Percentiles rank a stretch among this genome's conserved stretches.
phyloP scores from a whole-genome alignment of 1,140 invertebrate species.

The Muscidifurax raptorellus region DNA sequence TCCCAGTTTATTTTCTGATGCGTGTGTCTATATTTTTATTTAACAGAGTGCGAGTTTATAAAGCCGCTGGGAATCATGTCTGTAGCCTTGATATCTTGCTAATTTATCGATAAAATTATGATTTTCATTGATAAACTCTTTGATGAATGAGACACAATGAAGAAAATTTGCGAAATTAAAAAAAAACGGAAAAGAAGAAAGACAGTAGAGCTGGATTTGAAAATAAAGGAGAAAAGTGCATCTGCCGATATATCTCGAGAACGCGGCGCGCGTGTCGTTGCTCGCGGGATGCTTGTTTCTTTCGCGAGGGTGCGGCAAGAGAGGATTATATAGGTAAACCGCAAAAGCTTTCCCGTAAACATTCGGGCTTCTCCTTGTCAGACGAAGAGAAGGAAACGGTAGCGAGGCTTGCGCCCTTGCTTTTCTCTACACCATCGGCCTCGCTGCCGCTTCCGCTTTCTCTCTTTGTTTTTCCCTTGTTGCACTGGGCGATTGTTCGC shows the following conservation, averaged over 20 bases:
- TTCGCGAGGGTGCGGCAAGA: constrained; percentile 28
- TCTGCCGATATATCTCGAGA: not conserved
- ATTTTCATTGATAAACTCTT: too few species aligned
- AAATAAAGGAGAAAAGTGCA: not conserved
- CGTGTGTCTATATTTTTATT: not conserved
- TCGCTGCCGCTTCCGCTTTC: constrained; percentile 38
- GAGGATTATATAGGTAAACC: constrained; percentile 53
- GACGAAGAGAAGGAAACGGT: constrained; percentile 43
- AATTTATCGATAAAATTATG: too few species aligned
- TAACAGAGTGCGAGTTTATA: too few species aligned
- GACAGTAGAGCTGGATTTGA: constrained; percentile 15
- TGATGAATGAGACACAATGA: too few species aligned
- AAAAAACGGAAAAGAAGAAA: not conserved
- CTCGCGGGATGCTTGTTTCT: not conserved
- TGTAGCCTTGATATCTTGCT: too few species aligned
- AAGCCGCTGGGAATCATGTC: too few species aligned
- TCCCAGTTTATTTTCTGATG: not conserved
- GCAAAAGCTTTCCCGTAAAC: constrained; percentile 61
- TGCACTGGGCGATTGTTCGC: not conserved
- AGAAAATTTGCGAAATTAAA: not conserved
- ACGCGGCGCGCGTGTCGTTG: not conserved
- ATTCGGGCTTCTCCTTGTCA: constrained; percentile 54
- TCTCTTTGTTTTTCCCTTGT: constrained; percentile 2
- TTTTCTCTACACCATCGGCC: constrained; percentile 6
- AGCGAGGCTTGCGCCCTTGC: not conserved